Conservation (phyloP, 92 coral and sea anemone genomes). For the Nematostella vectensis region DNA sequence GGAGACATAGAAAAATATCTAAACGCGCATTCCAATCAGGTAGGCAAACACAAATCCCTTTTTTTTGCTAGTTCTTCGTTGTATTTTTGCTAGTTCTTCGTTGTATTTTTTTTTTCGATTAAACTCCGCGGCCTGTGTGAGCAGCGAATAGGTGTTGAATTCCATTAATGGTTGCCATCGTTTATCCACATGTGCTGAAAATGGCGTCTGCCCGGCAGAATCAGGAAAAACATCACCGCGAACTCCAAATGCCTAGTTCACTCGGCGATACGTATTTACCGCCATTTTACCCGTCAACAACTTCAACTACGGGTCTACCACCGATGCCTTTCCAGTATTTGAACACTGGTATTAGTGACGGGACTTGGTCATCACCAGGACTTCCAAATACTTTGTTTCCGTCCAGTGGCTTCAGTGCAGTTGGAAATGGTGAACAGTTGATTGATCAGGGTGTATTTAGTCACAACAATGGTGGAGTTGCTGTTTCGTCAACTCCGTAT, state of each 20-base stretch:
- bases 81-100: neutral
- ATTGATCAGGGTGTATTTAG: slow-evolving; percentile 83
- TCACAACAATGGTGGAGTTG: slow-evolving; percentile 80
- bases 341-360: slow-evolving; percentile 87
- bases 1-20: slow-evolving; percentile 90
- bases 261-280: slow-evolving; percentile 83
- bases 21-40: slow-evolving; percentile 81
- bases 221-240: slow-evolving; percentile 32
- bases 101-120: neutral
- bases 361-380: slow-evolving; percentile 95
- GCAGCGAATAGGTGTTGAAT: slow-evolving; percentile 11
- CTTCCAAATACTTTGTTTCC: slow-evolving; percentile 87
- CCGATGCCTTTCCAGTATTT: slow-evolving; percentile 96
- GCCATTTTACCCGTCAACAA: slow-evolving; percentile 82
- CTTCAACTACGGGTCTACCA: slow-evolving; percentile 84
- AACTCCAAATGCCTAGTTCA: slow-evolving; percentile 61
- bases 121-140: too few species aligned
- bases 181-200: slow-evolving; percentile 9
- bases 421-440: slow-evolving; percentile 79
- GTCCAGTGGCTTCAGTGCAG: slow-evolving; percentile 74
- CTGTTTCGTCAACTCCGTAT: slow-evolving; percentile 85
- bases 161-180: slow-evolving; percentile 62
- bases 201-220: neutral
- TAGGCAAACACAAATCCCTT: slow-evolving; percentile 2
- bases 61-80: neutral